Base-by-base conservation (phyloP, 2,888 invertebrate genomes). In the Alcis repandata region DNA sequence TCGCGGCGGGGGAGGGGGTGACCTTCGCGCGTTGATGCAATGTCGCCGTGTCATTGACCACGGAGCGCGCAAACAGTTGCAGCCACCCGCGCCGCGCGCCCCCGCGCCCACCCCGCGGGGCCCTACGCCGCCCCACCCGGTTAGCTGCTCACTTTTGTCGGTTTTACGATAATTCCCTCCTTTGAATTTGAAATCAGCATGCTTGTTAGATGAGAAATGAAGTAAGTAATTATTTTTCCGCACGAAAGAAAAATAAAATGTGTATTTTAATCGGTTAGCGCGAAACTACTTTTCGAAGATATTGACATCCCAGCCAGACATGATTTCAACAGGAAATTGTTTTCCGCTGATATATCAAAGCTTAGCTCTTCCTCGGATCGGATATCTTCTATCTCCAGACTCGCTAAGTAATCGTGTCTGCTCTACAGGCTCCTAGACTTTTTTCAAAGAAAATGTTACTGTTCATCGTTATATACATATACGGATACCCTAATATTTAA, bases 21-120 rank as follows among this genome's bases (percentile, higher is more conserved):
- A 73, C 78, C 73, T 73, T 73, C 73, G 73, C 73, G 73, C 73
- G 71, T 73, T 73, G 73, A 73, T 73, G 73, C 92, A 92, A 92
- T 91, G 92, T 92, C 92, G 91, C 91, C 86, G 88, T 92, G 92
- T 92, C 92, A 93, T 93, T 93, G 92, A 73, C 73, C 73, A 73
- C 67, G 68, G 71, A 71, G 72, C 72, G 72, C 71, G 72, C 73
- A 73, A 73, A 73, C 73, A 73, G 73, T 73, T 73, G 73, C 77
- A 82, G 72, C 76, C 73, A 71, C 77, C 77, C 81, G 77, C 82
- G 68, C 71, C 72, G 71, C 77, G 72, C 75, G 57, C 76, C 68
- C 75, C 62, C 77, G 59, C 74, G 67, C 72, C 68, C 68, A 71
- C 69, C 69, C 75, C 64, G 70, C 63, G 77, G 75, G 71, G 66